Base-by-base conservation (phyloP, 1,140 invertebrate species). In the Polypedilum pembai region DNA sequence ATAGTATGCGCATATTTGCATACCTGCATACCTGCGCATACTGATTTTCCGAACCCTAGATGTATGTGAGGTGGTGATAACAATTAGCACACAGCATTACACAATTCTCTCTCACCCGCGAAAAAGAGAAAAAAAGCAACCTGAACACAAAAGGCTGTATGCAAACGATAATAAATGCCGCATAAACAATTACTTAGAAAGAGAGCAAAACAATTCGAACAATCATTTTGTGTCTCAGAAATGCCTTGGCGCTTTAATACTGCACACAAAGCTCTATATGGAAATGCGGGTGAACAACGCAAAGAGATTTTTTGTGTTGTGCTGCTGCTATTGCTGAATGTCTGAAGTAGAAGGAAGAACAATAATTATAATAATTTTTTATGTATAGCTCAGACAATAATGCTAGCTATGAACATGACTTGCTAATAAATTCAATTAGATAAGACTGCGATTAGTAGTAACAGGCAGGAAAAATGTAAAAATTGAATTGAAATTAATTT, bases 401-500 rank as follows among this genome's bases (percentile, higher is more conserved):
- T 33, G 5, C 24, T 33, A 33, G 15, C 45, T n/a, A 56, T 56
- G 45, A n/a, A 56, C 45, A 56, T 56, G 45, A 56, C 45, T 56
- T 56, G n/a, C 45, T 56, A 56, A 56, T 56, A 56, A 56, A 56
- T 56, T 56, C 45, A 56, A 56, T 56, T 56, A 56, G 45, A 56
- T 56, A 56, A 56, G 45, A 56, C 45, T 56, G 45, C 45, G 45
- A 56, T 56, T 56, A 56, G 45, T 56, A 56, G 45, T 33, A 33
- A 33, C 24, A 33, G 24, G 24, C 24, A 33, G 24, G 24, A 33
- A 33, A 33, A 33, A 33, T 33, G n/a, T n/a, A 56, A 56, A 56
- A 56, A 12, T 56, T 56, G 45, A 56, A 56, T 56, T 56, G 45
- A 56, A 56, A 56, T 56, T 56, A 56, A 56, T 56, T 56, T 56